Conservation (phyloP, 1,140 invertebrate genomes). For the Penaeus japonicus region DNA sequence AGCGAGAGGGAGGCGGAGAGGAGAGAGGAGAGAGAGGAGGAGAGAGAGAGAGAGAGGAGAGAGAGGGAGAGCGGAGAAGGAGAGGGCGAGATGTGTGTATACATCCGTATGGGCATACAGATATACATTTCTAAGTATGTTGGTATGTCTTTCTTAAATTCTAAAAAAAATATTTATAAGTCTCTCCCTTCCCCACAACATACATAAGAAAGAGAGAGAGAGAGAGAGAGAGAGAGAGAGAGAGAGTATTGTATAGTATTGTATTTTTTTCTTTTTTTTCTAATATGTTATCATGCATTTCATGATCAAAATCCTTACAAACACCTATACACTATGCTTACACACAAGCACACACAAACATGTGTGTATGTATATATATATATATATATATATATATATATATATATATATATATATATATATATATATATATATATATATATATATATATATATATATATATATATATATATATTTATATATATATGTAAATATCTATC, state of each 20-base stretch:
- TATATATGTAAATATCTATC: neutral
- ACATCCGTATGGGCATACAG: neutral
- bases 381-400: neutral
- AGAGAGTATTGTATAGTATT: too few species aligned
- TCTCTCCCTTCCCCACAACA: too few species aligned
- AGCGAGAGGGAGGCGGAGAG: neutral
- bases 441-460: neutral
- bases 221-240: too few species aligned
- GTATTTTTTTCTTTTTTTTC: too few species aligned
- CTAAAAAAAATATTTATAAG: too few species aligned
- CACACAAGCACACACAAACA: neutral
- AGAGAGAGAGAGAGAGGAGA: neutral
- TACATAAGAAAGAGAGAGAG: too few species aligned
- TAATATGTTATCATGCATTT: too few species aligned
- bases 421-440: neutral
- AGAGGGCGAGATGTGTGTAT: too few species aligned
- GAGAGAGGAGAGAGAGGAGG: neutral
- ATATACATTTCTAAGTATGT: too few species aligned
- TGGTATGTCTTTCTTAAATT: too few species aligned
- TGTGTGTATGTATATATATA: neutral
- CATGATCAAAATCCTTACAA: neutral
- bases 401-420: neutral
- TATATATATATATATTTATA: neutral
- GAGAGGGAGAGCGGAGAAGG: neutral
- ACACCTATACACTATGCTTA: neutral